Conservation (phyloP, 2,797 vertebrate species). For the Anabacerthia variegaticeps region DNA sequence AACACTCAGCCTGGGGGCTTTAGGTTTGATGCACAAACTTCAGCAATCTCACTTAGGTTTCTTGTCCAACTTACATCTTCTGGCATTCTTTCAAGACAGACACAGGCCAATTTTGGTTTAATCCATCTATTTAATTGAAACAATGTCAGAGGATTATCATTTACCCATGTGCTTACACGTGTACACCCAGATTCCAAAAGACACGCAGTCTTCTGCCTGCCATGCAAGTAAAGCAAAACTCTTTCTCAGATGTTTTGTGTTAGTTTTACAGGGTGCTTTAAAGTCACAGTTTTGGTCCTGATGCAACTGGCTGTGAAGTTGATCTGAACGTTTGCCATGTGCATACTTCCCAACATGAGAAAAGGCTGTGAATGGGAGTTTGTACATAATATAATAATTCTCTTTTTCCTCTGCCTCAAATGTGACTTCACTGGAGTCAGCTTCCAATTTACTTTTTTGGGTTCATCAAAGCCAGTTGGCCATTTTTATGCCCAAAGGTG, state of each 20-base stretch:
- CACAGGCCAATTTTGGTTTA: not conserved
- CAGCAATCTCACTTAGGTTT: not conserved
- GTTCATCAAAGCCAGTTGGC: not conserved
- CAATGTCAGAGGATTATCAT: not conserved
- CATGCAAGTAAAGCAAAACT: not conserved
- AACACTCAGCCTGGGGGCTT: not conserved
- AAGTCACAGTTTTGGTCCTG: not conserved
- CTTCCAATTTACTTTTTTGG: not conserved
- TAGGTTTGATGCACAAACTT: not conserved
- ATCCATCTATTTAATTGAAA: not conserved
- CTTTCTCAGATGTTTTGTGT: not conserved
- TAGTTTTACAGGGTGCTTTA: not conserved
- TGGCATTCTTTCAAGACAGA: not conserved
- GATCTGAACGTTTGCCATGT: not conserved
- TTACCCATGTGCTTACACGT: accelerated
- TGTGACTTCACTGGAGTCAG: not conserved
- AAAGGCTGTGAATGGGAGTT: not conserved
- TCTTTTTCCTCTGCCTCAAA: not conserved
- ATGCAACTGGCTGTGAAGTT: not conserved
- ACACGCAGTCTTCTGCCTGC: not conserved
- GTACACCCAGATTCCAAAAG: not conserved
- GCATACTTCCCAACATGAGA: not conserved
- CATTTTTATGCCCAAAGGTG: not conserved
- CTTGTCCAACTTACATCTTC: not conserved
- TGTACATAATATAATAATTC: not conserved